Conservation (phyloP, 2,888 invertebrate genomes). For the Encarsia formosa region DNA sequence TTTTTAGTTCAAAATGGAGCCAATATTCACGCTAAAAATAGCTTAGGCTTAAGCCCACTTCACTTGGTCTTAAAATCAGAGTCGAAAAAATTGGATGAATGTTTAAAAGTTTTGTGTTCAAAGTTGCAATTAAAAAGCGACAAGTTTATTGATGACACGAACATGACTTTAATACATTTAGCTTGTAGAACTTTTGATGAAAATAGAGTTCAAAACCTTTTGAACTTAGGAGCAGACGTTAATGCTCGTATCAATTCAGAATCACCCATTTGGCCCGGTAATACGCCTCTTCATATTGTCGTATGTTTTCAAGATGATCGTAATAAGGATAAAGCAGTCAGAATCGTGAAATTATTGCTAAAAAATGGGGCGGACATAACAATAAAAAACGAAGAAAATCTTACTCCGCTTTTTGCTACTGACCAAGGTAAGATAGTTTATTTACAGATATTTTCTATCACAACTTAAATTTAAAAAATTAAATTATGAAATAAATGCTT, state of each 20-base stretch:
- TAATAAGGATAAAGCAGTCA: not conserved
- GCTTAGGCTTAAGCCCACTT: not conserved
- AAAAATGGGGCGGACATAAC: not conserved
- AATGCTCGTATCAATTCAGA: not conserved
- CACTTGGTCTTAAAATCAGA: not conserved
- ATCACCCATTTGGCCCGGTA: not conserved
- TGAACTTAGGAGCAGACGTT: not conserved
- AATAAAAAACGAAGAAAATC: not conserved
- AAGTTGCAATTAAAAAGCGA: not conserved
- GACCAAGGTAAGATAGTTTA: not conserved
- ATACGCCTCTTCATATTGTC: slow-evolving; percentile 1
- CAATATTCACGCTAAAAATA: not conserved
- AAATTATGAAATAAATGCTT: not conserved
- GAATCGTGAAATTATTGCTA: not conserved
- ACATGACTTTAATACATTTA: not conserved
- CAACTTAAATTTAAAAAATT: too few species aligned
- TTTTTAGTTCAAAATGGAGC: not conserved
- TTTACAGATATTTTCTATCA: not conserved
- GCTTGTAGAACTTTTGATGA: not conserved
- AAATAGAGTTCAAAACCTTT: not conserved
- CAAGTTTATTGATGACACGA: not conserved
- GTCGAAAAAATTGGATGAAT: too few species aligned
- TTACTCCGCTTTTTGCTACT: not conserved
- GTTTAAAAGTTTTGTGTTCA: not conserved
- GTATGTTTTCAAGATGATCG: too few species aligned